Conservation (phyloP, 1,140 invertebrate species). For the Zaprionus ornatus region DNA sequence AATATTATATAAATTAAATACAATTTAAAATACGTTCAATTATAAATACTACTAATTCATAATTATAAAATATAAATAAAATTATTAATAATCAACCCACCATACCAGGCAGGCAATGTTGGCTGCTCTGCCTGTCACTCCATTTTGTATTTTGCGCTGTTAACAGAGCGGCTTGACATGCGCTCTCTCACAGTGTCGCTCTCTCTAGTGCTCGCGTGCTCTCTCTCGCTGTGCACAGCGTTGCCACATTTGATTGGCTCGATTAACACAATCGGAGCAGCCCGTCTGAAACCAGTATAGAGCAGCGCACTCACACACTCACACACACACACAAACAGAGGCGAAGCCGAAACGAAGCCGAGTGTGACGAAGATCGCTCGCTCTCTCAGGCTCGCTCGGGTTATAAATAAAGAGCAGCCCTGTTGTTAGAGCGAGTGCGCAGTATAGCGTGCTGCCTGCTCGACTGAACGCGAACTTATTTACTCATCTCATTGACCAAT, state of each 20-base stretch:
- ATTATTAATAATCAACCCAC: background rate
- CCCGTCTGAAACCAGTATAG: constrained; percentile 75
- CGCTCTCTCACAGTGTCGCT: constrained; percentile 11
- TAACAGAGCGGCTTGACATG: constrained; percentile 12
- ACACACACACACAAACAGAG: constrained; percentile 16
- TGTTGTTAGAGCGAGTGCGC: constrained; percentile 55
- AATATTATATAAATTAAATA: background rate
- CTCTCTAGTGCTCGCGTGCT: background rate
- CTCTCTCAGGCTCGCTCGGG: constrained; percentile 39
- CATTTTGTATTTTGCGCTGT: constrained; percentile 60
- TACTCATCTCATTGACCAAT: constrained; percentile 82
- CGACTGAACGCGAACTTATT: constrained; percentile 63
- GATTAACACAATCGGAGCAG: constrained; percentile 83
- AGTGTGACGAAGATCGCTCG: constrained; percentile 31
- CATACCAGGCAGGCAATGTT: background rate
- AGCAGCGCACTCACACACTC: constrained; percentile 47
- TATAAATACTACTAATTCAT: background rate
- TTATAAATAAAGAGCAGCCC: constrained; percentile 65
- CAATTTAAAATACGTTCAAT: too few species aligned
- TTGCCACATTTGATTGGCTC: constrained; percentile 83
- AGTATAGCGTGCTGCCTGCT: constrained; percentile 45
- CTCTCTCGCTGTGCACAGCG: constrained; percentile 37
- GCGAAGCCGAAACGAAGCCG: constrained; percentile 11
- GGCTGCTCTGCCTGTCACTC: constrained; percentile 44
- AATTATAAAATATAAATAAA: background rate